Conservation (phyloP, 1,140 invertebrate genomes). For the Drosophila chauvacae region DNA sequence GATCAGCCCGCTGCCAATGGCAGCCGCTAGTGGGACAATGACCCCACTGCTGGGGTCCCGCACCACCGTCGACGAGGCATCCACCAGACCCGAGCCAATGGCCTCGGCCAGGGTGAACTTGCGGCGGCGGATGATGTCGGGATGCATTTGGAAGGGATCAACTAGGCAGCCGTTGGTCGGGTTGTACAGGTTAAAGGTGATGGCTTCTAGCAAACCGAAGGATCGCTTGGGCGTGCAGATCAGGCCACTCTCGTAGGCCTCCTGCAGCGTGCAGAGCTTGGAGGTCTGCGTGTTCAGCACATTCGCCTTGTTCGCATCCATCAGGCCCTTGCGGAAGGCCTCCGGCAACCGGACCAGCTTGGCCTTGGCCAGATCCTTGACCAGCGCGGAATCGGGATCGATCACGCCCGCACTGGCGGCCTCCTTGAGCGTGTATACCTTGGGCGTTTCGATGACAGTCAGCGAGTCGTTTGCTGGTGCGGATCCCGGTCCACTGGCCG, state of each 20-base stretch:
- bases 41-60: slow-evolving; percentile 91
- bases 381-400: slow-evolving; percentile 93
- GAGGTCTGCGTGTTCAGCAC: slow-evolving; percentile 93
- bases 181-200: slow-evolving; percentile 93
- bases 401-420: slow-evolving; percentile 92
- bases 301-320: slow-evolving; percentile 94
- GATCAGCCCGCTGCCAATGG: slow-evolving; percentile 90
- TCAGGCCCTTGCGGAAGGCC: slow-evolving; percentile 93
- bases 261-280: slow-evolving; percentile 90
- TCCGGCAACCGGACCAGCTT: slow-evolving; percentile 93
- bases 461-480: slow-evolving; percentile 61
- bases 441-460: slow-evolving; percentile 73
- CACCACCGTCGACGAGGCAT: slow-evolving; percentile 93
- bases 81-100: slow-evolving; percentile 91
- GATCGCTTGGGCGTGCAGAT: slow-evolving; percentile 90
- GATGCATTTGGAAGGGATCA: slow-evolving; percentile 91
- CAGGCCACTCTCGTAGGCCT: slow-evolving; percentile 91
- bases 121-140: slow-evolving; percentile 87
- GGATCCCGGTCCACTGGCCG: slow-evolving; percentile 20
- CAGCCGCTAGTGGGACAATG: slow-evolving; percentile 91
- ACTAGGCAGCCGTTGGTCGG: slow-evolving; percentile 90
- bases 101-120: slow-evolving; percentile 91
- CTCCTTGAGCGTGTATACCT: slow-evolving; percentile 92
- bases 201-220: slow-evolving; percentile 92
- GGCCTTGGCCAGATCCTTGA: slow-evolving; percentile 94